Base-by-base conservation (phyloP, 2,888 invertebrate species). In the Harpalus rubripes region DNA sequence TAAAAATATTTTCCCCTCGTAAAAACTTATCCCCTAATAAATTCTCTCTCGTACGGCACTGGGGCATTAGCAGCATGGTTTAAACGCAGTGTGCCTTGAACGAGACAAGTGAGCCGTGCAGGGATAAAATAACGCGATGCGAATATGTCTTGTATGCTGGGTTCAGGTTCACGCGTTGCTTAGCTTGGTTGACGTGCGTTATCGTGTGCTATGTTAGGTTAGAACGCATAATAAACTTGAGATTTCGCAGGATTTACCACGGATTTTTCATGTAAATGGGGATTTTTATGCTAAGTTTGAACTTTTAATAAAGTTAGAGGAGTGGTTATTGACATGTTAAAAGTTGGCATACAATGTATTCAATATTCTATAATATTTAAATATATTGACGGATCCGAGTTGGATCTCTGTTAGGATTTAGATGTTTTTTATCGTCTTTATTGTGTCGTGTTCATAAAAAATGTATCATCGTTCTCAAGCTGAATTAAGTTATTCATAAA, bases 31-130 rank as follows among this genome's bases (percentile, higher is more conserved):
- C 22, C 63, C 26, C 52, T 74, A 16, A 44, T 74, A 74, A 74
- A 74, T 52, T 41, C 72, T 32, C 44, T 12, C 72, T 41, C 32
- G 68, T n/a, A 78, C 78, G 78, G 7, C 59, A 78, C 78, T 78
- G 78, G 58, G 15, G 32, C 58, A 78, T 78, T 74, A 74, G 72
- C 44, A 16, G 68, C 41, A 39, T 68, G 72, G 72, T 44, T 74
- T 74, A 74, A 74, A 15, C 58, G 78, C 78, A 52, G 32, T 78
- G 56, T 78, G 78, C 58, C 58, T 15, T 26, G 58, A 58, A 58
- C 32, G 56, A 12, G 39, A 78, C 58, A 78, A 78, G 52, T 76
- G 58, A 78, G 58, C 72, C 72, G 58, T 56, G 32, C 7, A 44
- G 10, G 41, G 72, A 68, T 68, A 74, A 74, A 41, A 74, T 74